Base-by-base conservation (phyloP, 1,140 invertebrate genomes). In the Bombyx mandarina region DNA sequence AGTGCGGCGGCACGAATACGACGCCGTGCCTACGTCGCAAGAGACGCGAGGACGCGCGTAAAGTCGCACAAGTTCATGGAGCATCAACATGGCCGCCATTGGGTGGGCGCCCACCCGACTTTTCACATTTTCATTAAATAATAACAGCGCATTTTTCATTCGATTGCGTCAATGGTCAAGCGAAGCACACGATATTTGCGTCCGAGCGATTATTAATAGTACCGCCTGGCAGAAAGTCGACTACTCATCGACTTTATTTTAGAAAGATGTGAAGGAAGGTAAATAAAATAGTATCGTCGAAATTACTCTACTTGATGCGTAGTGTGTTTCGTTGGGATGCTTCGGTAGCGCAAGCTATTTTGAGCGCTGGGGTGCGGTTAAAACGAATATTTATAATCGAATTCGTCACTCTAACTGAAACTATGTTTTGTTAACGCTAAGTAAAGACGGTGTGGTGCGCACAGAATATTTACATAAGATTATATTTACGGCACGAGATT, bases 121-220 rank as follows among this genome's bases (percentile, higher is more conserved):
- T 75, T 80, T 74, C 73, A 73, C 52, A 65, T 60, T 75, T 77
- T 75, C 69, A 82, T 79, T 79, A 79, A 86, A 82, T 80, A 78
- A 77, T 72, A 71, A 65, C 67, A 69, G 71, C 75, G 75, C 73
- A 84, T 82, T 86, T 86, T 85, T 83, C 72, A 73, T 69, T 65
- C 73, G 66, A 82, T 85, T 86, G 73, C 83, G 83, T 86, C 83
- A 86, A 79, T 85, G 78, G 65, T 72, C 73, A 72, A 72, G 67
- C 69, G 60, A 69, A 75, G 70, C 79, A 76, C 71, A 69, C 77
- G 80, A 77, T 86, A 81, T 84, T 80, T 81, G 76, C 82, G 79
- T 81, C 72, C 66, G 70, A 78, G 70, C 72, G 67, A 62, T 63
- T 85, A 85, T 85, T 75, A 75, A 79, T 87, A 87, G 81, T 63